Evolutionary conservation across 2,113 vertebrate genomes (phyloP).

Genomic region (Mus musculus): GRCm39 chr16:89728001-89728500

Average conservation of each 20-base stretch:
- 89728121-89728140: background rate
- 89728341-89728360: background rate
- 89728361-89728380: background rate
- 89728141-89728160: background rate
- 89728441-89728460: background rate
- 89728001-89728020: background rate
- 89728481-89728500: too few relatives aligned
- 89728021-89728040: background rate
- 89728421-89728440: background rate
- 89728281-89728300: background rate
- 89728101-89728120: background rate
- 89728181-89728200: background rate
- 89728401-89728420: background rate
- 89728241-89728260: background rate
- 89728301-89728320: background rate
- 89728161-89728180: background rate
- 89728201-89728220: background rate
- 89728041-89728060: background rate
- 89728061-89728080: background rate
- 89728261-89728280: background rate
- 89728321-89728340: background rate
- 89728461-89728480: background rate
- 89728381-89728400: background rate
- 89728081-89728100: accelerated
- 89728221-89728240: background rate